phyloP scores from a whole-genome alignment of 92 coral and sea anemone genomes.

The Isaurus tuberculatus region DNA sequence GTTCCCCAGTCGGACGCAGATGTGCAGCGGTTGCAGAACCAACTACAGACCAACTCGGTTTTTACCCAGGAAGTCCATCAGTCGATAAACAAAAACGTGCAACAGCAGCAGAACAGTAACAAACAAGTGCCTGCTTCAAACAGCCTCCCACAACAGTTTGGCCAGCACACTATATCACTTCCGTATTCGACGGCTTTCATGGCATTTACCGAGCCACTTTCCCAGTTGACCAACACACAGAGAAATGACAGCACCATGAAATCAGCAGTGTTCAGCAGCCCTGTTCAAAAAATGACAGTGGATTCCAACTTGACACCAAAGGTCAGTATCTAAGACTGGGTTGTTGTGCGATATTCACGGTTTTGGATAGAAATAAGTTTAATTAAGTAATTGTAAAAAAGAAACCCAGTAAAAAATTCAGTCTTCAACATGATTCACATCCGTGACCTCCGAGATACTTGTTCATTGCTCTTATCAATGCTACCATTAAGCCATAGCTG shows the following conservation, averaged over 20 bases:
- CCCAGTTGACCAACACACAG: constrained; percentile 54
- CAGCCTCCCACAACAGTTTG: constrained; percentile 66
- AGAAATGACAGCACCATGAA: constrained; percentile 64
- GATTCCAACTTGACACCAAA: constrained; percentile 57
- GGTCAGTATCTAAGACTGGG: background rate
- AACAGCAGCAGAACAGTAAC: constrained; percentile 45
- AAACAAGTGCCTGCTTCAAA: constrained; percentile 59
- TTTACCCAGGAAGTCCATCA: constrained; percentile 56
- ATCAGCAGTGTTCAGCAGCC: constrained; percentile 36
- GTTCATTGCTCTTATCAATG: too few relatives aligned
- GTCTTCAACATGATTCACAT: too few relatives aligned
- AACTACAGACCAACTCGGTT: constrained; percentile 42
- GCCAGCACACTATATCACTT: constrained; percentile 68
- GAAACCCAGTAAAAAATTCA: too few relatives aligned
- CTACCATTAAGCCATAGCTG: too few relatives aligned
- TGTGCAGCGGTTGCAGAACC: constrained; percentile 51
- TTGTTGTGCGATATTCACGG: background rate
- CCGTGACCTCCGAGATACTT: too few relatives aligned
- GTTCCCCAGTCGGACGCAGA: constrained; percentile 68
- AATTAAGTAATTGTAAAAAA: too few relatives aligned
- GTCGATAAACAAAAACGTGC: constrained; percentile 24
- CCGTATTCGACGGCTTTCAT: constrained; percentile 76
- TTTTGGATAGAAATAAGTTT: too few relatives aligned
- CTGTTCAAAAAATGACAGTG: constrained; percentile 75
- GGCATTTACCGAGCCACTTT: constrained; percentile 71